Evolutionary conservation across 2,888 invertebrate genomes (phyloP), one percentile per base, ranked within the genome.

Genomic region (Tenthredo distinguenda): DNA sequence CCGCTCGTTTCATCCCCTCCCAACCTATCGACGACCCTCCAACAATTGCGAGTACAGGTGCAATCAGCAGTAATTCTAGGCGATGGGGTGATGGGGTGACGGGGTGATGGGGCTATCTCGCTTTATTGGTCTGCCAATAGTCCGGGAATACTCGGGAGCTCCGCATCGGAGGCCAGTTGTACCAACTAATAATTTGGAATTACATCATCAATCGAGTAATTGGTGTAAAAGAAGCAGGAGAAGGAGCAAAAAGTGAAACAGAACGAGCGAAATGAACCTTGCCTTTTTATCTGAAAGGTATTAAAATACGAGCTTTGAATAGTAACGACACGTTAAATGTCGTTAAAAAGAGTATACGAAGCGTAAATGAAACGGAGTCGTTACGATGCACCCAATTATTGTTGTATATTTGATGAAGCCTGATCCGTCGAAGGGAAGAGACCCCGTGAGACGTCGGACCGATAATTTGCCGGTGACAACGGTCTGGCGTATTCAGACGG

Each of bases 41-140:
- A 6, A 74, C 72, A 74, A 74, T 74, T 74, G 72, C 72, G 43
- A 43, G 72, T 43, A 74, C 72, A 74, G 72, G 72, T 74, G 72
- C 72, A 74, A 74, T 74, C 72, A 74, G 72, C 72, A 74, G 72
- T 74, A 74, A 74, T 74, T 74, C 72, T 74, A 74, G 40, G 72
- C 21, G 72, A 74, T 74, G 72, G 72, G 71, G 71, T n/a, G 65
- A 18, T 18, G 50, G 50, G 58, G 58, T 18, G 65, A n/a, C n/a
- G n/a, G n/a, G n/a, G n/a, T n/a, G n/a, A 43, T 40, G 72, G 40
- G 72, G 72, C 72, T 43, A 74, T 74, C 72, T 43, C 40, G 43
- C 72, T 74, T 74, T 74, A 74, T 74, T 15, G 72, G 40, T 40
- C 72, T 74, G 40, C 43, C 40, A 43, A 74, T 74, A 74, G 21